A percentile compares a stretch with the other conserved stretches of the same genome.
Conservation (phyloP, 2,888 invertebrate genomes). For the Trileptium ribeirensis region DNA sequence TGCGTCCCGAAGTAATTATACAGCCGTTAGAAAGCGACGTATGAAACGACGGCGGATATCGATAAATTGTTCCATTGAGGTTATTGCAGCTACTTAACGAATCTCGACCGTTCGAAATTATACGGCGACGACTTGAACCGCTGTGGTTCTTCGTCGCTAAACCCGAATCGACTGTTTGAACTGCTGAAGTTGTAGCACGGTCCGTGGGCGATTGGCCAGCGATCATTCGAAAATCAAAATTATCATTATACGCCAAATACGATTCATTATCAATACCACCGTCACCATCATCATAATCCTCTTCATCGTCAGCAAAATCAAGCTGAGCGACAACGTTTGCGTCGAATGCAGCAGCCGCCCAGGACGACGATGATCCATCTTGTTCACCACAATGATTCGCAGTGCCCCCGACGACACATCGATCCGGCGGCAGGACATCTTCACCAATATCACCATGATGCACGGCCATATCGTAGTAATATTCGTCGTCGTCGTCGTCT, state of each 20-base stretch:
- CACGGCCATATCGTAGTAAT: too few species aligned
- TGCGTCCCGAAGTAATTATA: too few species aligned
- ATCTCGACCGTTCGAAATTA: neutral
- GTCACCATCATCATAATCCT: neutral
- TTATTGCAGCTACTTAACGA: too few species aligned
- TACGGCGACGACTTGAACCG: neutral
- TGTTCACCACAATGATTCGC: neutral
- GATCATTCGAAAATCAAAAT: neutral
- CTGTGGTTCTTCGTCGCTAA: neutral
- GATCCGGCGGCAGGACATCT: too few species aligned
- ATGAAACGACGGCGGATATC: neutral
- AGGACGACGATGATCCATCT: neutral
- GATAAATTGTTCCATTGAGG: neutral
- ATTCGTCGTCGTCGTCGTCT: too few species aligned
- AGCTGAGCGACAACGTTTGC: constrained; percentile 48
- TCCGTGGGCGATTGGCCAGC: neutral
- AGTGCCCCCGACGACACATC: too few species aligned
- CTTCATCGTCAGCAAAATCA: constrained; percentile 38
- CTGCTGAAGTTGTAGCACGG: neutral
- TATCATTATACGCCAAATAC: neutral
- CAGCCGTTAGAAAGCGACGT: neutral
- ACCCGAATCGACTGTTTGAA: neutral
- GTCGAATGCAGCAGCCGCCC: constrained; percentile 41
- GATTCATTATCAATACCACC: neutral
- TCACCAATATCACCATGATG: too few species aligned